Percentiles rank a stretch among this genome's conserved stretches.
These are phyloP conservation scores for Butorides virescens DNA, from an alignment of 2,113 vertebrate species.

Conservation along the genomic window DNA sequence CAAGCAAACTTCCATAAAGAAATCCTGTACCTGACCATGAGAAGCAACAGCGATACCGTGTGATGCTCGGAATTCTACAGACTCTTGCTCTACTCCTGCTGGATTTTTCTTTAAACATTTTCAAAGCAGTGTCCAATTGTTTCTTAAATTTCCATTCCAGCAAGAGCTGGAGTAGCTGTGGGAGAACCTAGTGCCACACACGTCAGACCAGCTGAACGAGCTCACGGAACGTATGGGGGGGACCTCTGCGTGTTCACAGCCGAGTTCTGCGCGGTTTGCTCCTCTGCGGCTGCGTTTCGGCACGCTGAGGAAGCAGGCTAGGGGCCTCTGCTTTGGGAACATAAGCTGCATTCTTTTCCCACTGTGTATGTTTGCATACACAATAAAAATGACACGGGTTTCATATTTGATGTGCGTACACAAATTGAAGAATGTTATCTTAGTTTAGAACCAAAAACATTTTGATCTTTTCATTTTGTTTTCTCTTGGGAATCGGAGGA, in stretches of 20 bases:
- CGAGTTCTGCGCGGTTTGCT: neutral
- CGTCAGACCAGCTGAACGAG: neutral
- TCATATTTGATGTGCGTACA: neutral
- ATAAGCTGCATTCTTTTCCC: neutral
- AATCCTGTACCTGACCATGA: conserved; percentile 75
- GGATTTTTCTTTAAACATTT: neutral
- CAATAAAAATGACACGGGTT: neutral
- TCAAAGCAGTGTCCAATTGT: neutral
- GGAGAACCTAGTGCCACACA: neutral
- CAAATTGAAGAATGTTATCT: neutral
- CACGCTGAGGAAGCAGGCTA: neutral
- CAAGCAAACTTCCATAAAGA: conserved; percentile 88
- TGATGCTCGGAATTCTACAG: neutral
- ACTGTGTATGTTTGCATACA: neutral
- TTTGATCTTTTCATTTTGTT: neutral
- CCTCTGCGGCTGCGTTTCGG: neutral
- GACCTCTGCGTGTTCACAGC: neutral
- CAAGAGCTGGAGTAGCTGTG: neutral
- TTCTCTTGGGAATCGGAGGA: neutral
- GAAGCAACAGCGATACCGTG: neutral
- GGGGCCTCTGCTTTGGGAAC: neutral
- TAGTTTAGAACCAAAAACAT: neutral
- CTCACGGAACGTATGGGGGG: accelerated
- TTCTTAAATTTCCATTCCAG: neutral
- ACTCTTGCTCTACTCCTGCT: neutral